phyloP scores from a whole-genome alignment of 2,888 invertebrate genomes.

The Tinea trinotella region DNA sequence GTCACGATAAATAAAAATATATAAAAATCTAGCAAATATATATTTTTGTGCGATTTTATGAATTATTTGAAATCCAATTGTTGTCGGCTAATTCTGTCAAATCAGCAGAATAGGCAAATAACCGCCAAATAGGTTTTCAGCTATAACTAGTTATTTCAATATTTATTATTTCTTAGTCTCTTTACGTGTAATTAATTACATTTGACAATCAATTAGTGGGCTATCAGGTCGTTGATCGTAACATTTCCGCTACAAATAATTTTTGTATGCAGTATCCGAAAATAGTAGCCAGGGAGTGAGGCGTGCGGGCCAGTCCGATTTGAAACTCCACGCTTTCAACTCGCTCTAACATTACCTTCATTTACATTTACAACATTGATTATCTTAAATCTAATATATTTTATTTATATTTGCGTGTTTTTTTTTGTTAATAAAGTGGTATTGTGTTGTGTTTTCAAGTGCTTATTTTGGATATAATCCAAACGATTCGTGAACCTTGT shows the following conservation, averaged over 20 bases:
- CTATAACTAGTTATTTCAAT: too few species aligned
- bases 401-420: conserved; percentile 22
- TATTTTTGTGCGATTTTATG: too few species aligned
- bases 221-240: conserved; percentile 68
- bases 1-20: too few species aligned
- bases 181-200: too few species aligned
- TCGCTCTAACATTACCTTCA: conserved; percentile 25
- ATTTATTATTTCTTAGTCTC: too few species aligned
- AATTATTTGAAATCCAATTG: too few species aligned
- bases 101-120: too few species aligned
- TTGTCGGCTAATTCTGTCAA: too few species aligned
- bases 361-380: conserved; percentile 31
- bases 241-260: conserved; percentile 65
- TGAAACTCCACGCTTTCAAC: conserved; percentile 3
- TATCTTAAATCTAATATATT: conserved; percentile 26
- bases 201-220: conserved; percentile 20
- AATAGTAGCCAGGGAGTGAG: conserved; percentile 65
- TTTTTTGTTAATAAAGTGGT: conserved; percentile 24
- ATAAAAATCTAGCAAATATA: too few species aligned
- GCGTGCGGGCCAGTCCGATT: conserved; percentile 32
- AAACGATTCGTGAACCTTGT: conserved; percentile 48
- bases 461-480: conserved; percentile 40
- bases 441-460: conserved; percentile 22
- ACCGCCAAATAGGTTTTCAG: too few species aligned
- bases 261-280: conserved; percentile 65